A percentile compares a stretch with the other conserved stretches of the same genome.
These are phyloP conservation scores for Heliconius aoede DNA, from an alignment of 2,888 invertebrate species.

Conservation along the genomic window DNA sequence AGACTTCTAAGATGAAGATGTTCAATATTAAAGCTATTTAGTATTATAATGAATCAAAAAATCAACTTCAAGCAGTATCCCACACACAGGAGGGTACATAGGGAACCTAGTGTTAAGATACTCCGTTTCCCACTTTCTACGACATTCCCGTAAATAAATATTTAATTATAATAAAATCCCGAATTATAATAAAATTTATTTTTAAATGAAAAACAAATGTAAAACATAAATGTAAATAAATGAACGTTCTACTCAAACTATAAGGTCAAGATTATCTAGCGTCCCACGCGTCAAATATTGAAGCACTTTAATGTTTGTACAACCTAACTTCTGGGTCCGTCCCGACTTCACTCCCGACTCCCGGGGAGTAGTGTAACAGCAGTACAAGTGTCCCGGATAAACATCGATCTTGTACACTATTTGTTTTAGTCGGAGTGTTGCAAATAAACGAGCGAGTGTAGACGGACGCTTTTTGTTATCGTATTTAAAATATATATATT, in stretches of 20 bases:
- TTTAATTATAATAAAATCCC: no score
- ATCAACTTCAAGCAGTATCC: no score
- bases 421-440: conserved; percentile 62
- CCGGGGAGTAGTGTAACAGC: conserved; percentile 51
- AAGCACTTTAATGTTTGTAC: conserved; percentile 71
- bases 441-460: conserved; percentile 53
- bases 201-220: no score
- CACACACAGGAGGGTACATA: no score
- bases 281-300: conserved; percentile 47
- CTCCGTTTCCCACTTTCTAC: no score
- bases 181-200: no score
- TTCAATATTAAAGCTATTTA: no score
- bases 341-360: conserved; percentile 10
- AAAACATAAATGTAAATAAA: no score
- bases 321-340: conserved; percentile 62
- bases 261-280: conserved; percentile 36
- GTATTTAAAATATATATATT: not conserved
- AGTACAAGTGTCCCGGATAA: conserved; percentile 67
- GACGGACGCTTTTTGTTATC: conserved; percentile 22
- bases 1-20: no score
- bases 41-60: no score
- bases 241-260: not conserved
- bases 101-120: no score
- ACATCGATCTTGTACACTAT: conserved; percentile 70
- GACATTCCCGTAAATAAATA: no score